Evolutionary conservation across 2,797 vertebrate species (phyloP).

Genomic region (Eleutherodactylus coqui): DNA sequence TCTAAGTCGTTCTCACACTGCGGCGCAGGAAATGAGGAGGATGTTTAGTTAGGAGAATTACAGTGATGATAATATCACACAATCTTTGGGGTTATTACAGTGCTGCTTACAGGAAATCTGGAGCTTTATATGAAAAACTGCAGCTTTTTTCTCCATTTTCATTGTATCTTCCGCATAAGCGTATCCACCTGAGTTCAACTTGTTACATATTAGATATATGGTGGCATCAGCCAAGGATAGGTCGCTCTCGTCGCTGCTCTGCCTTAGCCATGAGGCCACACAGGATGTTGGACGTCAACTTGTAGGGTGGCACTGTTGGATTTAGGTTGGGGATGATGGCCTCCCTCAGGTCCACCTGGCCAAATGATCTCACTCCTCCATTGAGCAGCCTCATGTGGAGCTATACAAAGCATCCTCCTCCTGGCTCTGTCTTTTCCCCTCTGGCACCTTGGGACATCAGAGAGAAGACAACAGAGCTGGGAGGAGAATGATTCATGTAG

Average conservation of each 20-base stretch:
- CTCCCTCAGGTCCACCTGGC: too few species aligned
- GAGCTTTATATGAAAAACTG: background rate
- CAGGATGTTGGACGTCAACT: too few species aligned
- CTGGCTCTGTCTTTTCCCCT: too few species aligned
- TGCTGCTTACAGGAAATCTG: background rate
- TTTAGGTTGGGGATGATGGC: too few species aligned
- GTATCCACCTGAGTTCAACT: background rate
- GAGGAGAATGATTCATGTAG: too few species aligned
- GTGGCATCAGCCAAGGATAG: background rate
- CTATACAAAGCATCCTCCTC: too few species aligned
- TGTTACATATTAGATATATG: background rate
- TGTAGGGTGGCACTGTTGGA: too few species aligned
- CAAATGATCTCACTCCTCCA: too few species aligned
- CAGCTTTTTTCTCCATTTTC: background rate
- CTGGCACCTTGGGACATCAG: too few species aligned
- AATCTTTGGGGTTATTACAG: background rate
- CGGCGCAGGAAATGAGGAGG: background rate
- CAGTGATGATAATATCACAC: background rate
- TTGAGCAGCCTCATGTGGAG: too few species aligned
- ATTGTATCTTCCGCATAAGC: background rate
- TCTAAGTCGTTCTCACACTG: background rate
- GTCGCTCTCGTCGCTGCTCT: background rate
- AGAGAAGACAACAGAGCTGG: too few species aligned
- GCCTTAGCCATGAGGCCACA: too few species aligned
- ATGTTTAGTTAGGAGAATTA: background rate